Percentiles rank a stretch among this genome's conserved stretches.
phyloP scores from a whole-genome alignment of 2,113 vertebrate species.

The Hypanus sabinus region DNA sequence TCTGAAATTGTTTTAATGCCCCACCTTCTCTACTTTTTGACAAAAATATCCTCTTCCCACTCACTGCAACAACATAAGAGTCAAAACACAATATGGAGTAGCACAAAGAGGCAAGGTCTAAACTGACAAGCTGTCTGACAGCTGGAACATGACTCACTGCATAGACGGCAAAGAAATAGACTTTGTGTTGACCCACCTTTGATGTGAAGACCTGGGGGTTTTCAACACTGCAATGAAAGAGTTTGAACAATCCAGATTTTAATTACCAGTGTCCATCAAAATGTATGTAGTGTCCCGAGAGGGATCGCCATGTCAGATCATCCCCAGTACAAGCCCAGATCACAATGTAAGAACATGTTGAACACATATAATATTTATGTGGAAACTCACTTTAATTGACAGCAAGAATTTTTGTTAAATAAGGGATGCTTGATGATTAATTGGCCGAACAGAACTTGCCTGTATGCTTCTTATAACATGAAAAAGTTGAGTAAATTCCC shows the following conservation, averaged over 20 bases:
- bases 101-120: not conserved
- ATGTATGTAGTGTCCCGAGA: not conserved
- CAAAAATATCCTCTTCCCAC: not conserved
- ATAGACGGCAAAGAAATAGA: not conserved
- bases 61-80: not conserved
- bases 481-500: not conserved
- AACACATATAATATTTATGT: not conserved
- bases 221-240: not conserved
- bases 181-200: not conserved
- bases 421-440: not conserved
- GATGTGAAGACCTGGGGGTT: not conserved
- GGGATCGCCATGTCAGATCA: not conserved
- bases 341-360: not conserved
- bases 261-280: conserved; percentile 19
- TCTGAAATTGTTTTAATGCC: not conserved
- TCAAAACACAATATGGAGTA: not conserved
- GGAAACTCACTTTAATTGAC: not conserved
- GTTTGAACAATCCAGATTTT: not conserved
- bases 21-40: not conserved
- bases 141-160: not conserved
- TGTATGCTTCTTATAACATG: not conserved
- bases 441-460: not conserved
- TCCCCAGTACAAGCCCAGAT: not conserved
- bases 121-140: not conserved
- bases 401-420: not conserved